Evolutionary conservation across 2,888 invertebrate species (phyloP), one percentile per base, ranked within the genome.

Genomic region (Meandrusa payeni): DNA sequence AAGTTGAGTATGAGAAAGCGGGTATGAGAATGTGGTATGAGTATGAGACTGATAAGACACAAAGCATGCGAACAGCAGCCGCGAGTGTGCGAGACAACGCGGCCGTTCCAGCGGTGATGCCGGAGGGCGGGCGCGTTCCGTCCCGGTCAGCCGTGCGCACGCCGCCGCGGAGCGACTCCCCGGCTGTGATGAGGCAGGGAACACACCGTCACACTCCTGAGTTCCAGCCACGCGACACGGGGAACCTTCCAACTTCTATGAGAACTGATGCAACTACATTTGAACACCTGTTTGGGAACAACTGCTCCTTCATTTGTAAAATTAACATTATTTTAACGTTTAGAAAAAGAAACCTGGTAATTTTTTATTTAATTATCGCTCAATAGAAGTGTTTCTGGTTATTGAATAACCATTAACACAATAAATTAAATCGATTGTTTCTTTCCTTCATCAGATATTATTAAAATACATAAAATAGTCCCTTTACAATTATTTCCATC

Each of bases 171-270:
- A 95, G 94, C 93, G 94, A 95, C 95, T 95, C 95, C 95, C 95
- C 95, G 95, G 94, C 95, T 95, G 95, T 95, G 95, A 95, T 95
- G 95, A 94, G 95, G 92, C 47, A 59, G 54, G 56, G 15, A n/a
- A 64, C 73, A 92, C 93, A 95, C 94, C 92, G 90, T 93, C 95
- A 94, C 95, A 93, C 93, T 79, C 89, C 86, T n/a, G 91, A 94
- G 93, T 90, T 88, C 95, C 91, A 92, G 92, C 77, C 78, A 80
- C 78, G 73, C 69, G 64, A 59, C 72, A 64, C 59, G 67, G 39
- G 32, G 40, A 20, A 54, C 40, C 33, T 13, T 19, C n/a, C n/a
- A 22, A 51, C 41, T 50, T 47, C 44, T 48, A 15, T 17, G 26
- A 28, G 20, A 38, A 24, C 10, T 23, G 24, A 19, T 24, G 40